A percentile compares a stretch with the other conserved stretches of the same genome.
Evolutionary conservation across 2,888 invertebrate species (phyloP).

Genomic region (Apamea epomidion): DNA sequence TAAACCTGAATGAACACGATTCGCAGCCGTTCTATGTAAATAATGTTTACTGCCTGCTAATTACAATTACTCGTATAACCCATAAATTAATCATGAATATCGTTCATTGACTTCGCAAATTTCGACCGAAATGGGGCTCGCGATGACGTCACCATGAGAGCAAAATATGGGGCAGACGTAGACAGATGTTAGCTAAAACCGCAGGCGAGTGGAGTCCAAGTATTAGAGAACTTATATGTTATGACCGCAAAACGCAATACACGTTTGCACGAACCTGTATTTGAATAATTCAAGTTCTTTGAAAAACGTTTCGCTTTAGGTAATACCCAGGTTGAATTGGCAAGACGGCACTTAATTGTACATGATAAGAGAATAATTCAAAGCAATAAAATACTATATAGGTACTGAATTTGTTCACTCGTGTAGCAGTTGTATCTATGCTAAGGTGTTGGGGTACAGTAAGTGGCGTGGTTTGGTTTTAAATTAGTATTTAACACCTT

Average conservation of each 20-base stretch:
- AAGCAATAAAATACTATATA: not conserved
- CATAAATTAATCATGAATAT: constrained; percentile 44
- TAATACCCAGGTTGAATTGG: constrained; percentile 16
- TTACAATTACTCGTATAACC: constrained; percentile 29
- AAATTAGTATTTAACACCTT: constrained; percentile 25
- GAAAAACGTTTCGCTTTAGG: constrained; percentile 31
- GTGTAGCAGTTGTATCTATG: constrained; percentile 21
- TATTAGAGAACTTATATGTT: constrained; percentile 54
- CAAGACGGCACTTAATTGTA: constrained; percentile 3
- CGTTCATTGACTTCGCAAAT: constrained; percentile 38
- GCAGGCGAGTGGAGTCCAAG: constrained; percentile 31
- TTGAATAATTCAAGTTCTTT: constrained; percentile 27
- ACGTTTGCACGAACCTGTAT: constrained; percentile 29
- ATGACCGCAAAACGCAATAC: constrained; percentile 67
- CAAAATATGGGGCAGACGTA: constrained; percentile 28
- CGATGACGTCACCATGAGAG: constrained; percentile 49
- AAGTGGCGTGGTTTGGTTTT: constrained; percentile 40
- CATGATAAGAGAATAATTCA: not conserved
- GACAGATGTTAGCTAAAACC: constrained; percentile 56
- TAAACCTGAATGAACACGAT: constrained; percentile 26
- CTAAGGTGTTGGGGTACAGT: constrained; percentile 28
- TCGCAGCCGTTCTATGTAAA: constrained; percentile 8
- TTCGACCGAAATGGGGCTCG: not conserved
- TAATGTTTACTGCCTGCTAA: constrained; percentile 11
- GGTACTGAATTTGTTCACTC: constrained; percentile 21